Evolutionary conservation across 2,888 invertebrate genomes (phyloP).

Genomic region (Parasteatoda lunata): DNA sequence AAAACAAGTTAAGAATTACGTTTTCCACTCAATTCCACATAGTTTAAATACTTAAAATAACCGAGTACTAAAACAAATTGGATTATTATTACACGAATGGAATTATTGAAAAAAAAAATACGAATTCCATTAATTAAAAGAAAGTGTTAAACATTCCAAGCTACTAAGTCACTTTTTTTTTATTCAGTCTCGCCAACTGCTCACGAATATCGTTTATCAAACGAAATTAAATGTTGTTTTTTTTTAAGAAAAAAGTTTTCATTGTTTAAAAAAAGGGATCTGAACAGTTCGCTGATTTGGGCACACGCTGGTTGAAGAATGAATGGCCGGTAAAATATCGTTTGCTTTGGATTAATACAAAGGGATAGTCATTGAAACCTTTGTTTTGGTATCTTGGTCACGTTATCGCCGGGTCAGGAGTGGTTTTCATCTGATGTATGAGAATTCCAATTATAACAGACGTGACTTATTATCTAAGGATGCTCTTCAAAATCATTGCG

Average conservation of each 20-base stretch:
- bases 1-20: too few relatives aligned
- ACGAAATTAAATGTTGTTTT: slow-evolving; percentile 6
- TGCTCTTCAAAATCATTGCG: slow-evolving; percentile 20
- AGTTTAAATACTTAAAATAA: too few relatives aligned
- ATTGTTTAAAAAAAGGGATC: not conserved
- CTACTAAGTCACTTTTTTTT: slow-evolving; percentile 16
- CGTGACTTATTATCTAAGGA: slow-evolving; percentile 58
- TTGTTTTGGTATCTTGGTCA: slow-evolving; percentile 49
- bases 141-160: not conserved
- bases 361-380: slow-evolving; percentile 43
- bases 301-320: slow-evolving; percentile 35
- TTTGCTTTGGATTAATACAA: slow-evolving; percentile 28
- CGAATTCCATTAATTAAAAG: too few relatives aligned
- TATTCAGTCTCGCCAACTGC: slow-evolving; percentile 45
- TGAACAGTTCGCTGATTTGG: slow-evolving; percentile 32
- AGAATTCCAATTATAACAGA: slow-evolving; percentile 61
- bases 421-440: slow-evolving; percentile 49
- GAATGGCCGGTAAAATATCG: slow-evolving; percentile 45
- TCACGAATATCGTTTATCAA: slow-evolving; percentile 28
- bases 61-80: too few relatives aligned
- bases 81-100: too few relatives aligned
- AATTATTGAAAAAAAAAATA: too few relatives aligned
- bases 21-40: too few relatives aligned
- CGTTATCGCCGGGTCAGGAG: slow-evolving; percentile 31
- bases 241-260: not conserved